phyloP scores from a whole-genome alignment of 2,888 invertebrate species.

The Spisula subtruncata region DNA sequence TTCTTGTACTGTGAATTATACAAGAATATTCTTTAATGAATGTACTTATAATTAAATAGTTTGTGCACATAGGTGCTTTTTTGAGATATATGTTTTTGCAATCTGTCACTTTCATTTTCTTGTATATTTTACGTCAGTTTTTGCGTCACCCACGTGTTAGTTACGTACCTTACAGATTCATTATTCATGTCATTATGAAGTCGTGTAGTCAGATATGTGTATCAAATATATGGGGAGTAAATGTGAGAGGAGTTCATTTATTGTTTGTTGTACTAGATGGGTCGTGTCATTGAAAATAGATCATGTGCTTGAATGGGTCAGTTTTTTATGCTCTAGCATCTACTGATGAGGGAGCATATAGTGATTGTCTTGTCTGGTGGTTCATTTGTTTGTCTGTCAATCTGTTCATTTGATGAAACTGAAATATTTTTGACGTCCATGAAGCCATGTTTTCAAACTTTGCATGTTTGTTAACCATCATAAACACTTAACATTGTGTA shows the following conservation, averaged over 20 bases:
- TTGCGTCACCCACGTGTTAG: neutral
- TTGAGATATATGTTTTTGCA: conserved; percentile 8
- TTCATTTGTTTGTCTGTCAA: too few relatives aligned
- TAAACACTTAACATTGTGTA: too few relatives aligned
- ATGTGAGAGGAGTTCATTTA: conserved; percentile 8
- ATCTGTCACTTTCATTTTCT: neutral
- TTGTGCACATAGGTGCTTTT: conserved; percentile 45
- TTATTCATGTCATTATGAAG: neutral
- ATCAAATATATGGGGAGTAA: conserved; percentile 1
- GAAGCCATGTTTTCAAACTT: too few relatives aligned
- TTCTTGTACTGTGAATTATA: neutral
- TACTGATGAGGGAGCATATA: too few relatives aligned
- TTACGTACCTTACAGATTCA: neutral
- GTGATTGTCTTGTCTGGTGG: too few relatives aligned
- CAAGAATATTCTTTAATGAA: conserved; percentile 2
- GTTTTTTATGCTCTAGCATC: too few relatives aligned
- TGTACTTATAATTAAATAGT: conserved; percentile 10
- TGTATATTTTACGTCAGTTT: neutral
- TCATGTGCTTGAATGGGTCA: conserved; percentile 13
- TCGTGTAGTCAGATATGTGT: conserved; percentile 19
- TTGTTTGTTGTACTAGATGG: neutral
- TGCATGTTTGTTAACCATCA: too few relatives aligned
- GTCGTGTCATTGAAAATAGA: neutral
- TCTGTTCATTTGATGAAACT: too few relatives aligned
- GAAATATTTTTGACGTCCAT: too few relatives aligned